Conservation (phyloP, 2,113 vertebrate genomes). For the human region DNA sequence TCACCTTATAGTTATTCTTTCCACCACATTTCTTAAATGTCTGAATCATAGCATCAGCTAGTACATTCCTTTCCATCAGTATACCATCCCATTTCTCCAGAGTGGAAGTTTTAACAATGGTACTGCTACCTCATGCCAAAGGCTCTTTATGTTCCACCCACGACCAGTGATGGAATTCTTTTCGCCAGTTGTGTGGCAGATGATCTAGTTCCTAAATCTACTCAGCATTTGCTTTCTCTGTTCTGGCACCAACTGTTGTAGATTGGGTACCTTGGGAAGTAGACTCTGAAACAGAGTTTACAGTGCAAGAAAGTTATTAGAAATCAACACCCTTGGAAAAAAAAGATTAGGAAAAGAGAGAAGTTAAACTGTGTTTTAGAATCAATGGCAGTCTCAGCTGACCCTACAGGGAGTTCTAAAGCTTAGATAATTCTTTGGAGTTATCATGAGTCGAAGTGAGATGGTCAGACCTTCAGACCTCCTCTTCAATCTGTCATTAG, state of each 20-base stretch:
- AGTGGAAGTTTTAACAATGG: not conserved
- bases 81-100: not conserved
- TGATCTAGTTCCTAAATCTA: not conserved
- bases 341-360: not conserved
- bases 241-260: not conserved
- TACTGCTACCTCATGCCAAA: not conserved
- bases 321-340: not conserved
- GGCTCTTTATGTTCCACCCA: not conserved
- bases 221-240: not conserved
- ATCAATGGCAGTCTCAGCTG: not conserved
- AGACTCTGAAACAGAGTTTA: not conserved
- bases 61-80: not conserved
- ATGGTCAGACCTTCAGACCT: not conserved
- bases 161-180: not conserved
- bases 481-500: conserved; percentile 16
- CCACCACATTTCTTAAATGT: not conserved
- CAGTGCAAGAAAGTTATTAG: not conserved
- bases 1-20: not conserved
- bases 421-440: not conserved
- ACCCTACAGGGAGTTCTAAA: not conserved
- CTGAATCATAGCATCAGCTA: not conserved
- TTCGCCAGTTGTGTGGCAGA: not conserved
- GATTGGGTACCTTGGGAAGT: not conserved
- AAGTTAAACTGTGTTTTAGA: not conserved
- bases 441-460: not conserved